A percentile compares a stretch with the other conserved stretches of the same genome.
phyloP scores from a whole-genome alignment of 1,140 invertebrate species.

The Plodia interpunctella region DNA sequence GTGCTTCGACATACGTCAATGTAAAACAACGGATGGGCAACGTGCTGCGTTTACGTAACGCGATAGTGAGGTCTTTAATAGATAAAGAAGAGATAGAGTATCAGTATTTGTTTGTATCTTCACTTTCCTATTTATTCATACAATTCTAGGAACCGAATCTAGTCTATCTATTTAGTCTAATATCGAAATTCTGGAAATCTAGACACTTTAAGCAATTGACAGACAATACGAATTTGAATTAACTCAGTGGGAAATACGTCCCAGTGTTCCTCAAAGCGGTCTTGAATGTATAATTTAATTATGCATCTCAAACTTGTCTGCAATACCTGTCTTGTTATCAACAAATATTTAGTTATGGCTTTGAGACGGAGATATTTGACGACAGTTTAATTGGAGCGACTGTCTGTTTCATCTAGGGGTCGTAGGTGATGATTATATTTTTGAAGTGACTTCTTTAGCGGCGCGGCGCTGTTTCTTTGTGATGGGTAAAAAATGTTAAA shows the following conservation, averaged over 20 bases:
- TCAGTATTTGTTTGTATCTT: too few species aligned
- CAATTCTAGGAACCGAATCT: slow-evolving; percentile 17
- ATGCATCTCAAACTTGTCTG: slow-evolving; percentile 6
- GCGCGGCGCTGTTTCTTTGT: too few species aligned
- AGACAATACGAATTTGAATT: slow-evolving; percentile 3
- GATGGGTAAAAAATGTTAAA: too few species aligned
- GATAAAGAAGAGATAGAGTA: too few species aligned
- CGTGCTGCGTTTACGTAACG: too few species aligned
- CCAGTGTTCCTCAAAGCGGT: neutral
- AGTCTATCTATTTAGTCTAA: neutral
- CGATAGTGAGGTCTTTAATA: too few species aligned
- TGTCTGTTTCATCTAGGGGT: too few species aligned
- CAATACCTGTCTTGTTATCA: slow-evolving; percentile 8
- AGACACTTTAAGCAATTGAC: neutral
- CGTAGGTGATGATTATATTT: too few species aligned
- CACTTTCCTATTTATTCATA: slow-evolving; percentile 14
- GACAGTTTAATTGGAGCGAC: neutral
- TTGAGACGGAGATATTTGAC: neutral
- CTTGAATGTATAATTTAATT: slow-evolving; percentile 17
- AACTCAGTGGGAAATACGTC: neutral
- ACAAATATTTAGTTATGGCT: slow-evolving; percentile 9
- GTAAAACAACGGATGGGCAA: too few species aligned
- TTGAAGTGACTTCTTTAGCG: too few species aligned
- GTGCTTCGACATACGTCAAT: too few species aligned
- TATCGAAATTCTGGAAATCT: neutral